Evolutionary conservation across 2,797 vertebrate genomes (phyloP).

Genomic region (Squalus acanthias): DNA sequence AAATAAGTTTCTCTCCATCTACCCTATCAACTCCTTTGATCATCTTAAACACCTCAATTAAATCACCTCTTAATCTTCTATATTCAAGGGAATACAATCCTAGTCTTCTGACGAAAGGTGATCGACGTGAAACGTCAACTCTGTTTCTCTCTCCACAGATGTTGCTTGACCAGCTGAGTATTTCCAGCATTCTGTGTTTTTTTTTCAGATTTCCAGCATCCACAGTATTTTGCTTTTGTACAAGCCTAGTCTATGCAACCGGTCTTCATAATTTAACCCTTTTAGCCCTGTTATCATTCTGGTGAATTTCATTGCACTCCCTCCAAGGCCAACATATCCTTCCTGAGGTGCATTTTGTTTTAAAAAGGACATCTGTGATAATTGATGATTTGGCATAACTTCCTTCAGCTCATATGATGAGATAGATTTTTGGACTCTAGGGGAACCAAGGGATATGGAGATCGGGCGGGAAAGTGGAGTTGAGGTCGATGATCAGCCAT

Average conservation of each 20-base stretch:
- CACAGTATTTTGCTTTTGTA: too few species aligned
- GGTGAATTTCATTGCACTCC: too few species aligned
- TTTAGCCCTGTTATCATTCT: neutral
- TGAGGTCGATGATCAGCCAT: too few species aligned
- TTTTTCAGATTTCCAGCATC: too few species aligned
- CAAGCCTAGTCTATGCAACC: neutral
- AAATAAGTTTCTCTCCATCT: too few species aligned
- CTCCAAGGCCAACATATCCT: neutral
- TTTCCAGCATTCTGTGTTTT: too few species aligned
- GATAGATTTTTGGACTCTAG: neutral
- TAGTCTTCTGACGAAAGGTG: neutral
- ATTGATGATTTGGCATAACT: neutral
- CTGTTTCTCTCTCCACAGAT: too few species aligned
- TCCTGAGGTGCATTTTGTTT: neutral
- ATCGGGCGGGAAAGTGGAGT: too few species aligned
- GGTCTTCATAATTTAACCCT: neutral
- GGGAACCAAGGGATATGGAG: too few species aligned
- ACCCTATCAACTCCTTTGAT: neutral
- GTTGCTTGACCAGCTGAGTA: too few species aligned
- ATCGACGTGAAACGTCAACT: too few species aligned
- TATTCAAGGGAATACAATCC: neutral
- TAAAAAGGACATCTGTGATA: neutral
- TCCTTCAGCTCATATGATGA: neutral
- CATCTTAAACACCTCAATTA: neutral
- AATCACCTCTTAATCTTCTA: neutral